These are phyloP conservation scores for Phoenicopterus ruber DNA, from an alignment of 2,113 vertebrate species.

Conservation along the genomic window DNA sequence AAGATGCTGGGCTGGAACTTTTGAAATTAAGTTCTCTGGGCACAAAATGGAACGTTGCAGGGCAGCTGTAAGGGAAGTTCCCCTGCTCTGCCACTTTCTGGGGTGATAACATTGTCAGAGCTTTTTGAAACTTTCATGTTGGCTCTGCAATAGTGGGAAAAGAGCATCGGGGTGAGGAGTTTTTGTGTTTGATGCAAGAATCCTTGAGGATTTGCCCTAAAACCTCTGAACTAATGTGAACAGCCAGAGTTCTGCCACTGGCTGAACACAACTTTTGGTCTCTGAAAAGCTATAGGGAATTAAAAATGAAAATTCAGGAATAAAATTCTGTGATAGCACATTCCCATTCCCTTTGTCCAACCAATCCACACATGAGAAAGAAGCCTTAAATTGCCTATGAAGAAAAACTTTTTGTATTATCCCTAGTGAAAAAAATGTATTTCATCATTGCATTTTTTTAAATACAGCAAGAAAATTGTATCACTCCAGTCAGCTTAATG, in stretches of 20 bases:
- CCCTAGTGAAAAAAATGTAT: background rate
- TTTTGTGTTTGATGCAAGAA: background rate
- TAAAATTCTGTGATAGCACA: background rate
- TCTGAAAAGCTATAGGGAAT: background rate
- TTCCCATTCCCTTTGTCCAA: background rate
- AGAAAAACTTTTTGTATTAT: background rate
- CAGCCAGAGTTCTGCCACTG: background rate
- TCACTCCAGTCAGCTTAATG: background rate
- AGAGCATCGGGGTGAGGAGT: background rate
- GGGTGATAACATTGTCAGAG: background rate
- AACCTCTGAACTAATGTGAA: background rate
- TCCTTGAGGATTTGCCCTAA: background rate
- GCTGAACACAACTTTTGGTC: background rate
- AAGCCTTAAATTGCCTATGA: background rate
- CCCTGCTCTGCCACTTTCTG: background rate
- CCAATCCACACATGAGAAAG: background rate
- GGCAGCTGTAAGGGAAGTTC: background rate
- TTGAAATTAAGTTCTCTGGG: background rate
- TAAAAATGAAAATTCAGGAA: background rate
- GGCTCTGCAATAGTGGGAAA: background rate
- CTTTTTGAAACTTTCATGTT: background rate
- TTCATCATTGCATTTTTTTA: background rate
- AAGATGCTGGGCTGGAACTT: background rate
- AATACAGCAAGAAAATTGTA: background rate
- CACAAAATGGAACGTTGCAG: background rate